phyloP scores from a whole-genome alignment of 2,797 vertebrate species.

The Lepilemur ruficaudatus region DNA sequence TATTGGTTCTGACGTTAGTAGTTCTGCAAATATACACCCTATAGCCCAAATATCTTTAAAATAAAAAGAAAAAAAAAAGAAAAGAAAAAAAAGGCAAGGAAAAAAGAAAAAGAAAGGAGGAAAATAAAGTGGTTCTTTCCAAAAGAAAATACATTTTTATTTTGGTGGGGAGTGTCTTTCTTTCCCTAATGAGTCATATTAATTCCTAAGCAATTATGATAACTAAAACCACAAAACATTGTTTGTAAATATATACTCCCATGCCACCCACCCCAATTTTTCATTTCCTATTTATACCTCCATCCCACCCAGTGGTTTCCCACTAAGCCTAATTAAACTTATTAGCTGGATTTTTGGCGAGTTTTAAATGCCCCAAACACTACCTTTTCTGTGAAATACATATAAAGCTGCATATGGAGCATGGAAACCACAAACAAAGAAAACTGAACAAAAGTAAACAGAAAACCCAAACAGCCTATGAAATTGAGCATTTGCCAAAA shows the following conservation, averaged over 20 bases:
- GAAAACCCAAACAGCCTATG: slow-evolving; percentile 40
- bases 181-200: slow-evolving; percentile 49
- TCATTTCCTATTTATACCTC: background rate
- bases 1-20: slow-evolving; percentile 99
- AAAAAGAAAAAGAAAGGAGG: slow-evolving; percentile 81
- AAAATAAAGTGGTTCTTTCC: slow-evolving; percentile 83
- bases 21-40: slow-evolving; percentile 99
- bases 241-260: slow-evolving; percentile 30
- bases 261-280: background rate
- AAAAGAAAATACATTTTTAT: slow-evolving; percentile 77
- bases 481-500: slow-evolving; percentile 27
- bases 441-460: slow-evolving; percentile 53
- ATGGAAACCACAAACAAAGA: slow-evolving; percentile 51
- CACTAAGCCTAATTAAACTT: slow-evolving; percentile 21
- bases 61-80: slow-evolving; percentile 58
- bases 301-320: background rate
- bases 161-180: slow-evolving; percentile 51
- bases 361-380: slow-evolving; percentile 31
- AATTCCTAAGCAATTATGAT: slow-evolving; percentile 57
- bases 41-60: slow-evolving; percentile 99
- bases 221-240: slow-evolving; percentile 43
- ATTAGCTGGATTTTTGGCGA: background rate
- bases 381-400: slow-evolving; percentile 39
- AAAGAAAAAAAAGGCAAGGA: slow-evolving; percentile 22
- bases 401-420: background rate